Conservation (phyloP, 2,113 vertebrate genomes). For the Eurystomus gularis region DNA sequence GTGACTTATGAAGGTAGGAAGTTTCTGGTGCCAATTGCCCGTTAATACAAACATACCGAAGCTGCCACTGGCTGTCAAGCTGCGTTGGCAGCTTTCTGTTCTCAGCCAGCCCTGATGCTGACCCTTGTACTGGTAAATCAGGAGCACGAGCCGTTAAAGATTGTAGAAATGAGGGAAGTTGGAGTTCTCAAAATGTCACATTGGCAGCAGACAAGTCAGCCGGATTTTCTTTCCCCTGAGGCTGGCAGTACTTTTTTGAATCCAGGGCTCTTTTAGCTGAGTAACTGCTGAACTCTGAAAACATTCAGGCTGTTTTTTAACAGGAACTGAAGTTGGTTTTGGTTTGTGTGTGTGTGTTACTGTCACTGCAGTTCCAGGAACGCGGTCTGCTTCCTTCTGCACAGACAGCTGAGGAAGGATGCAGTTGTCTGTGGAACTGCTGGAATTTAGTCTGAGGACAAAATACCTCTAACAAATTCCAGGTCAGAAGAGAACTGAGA, state of each 20-base stretch:
- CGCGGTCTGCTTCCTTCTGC: background rate
- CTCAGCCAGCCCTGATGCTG: background rate
- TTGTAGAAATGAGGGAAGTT: background rate
- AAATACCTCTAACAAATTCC: background rate
- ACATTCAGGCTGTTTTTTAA: constrained; percentile 1
- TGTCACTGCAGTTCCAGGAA: background rate
- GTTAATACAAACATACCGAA: background rate
- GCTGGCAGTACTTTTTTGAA: background rate
- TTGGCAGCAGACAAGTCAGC: background rate
- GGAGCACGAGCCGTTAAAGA: background rate
- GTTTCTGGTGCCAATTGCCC: background rate
- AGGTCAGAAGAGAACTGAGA: background rate
- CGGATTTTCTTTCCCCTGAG: background rate
- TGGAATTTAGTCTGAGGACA: background rate
- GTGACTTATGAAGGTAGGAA: background rate
- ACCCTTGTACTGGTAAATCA: background rate
- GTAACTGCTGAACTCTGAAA: constrained; percentile 16
- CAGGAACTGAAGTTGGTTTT: background rate
- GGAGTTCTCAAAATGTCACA: background rate
- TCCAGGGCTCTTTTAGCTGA: background rate
- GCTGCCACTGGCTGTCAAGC: background rate
- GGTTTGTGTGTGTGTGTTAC: background rate
- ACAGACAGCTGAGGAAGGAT: background rate
- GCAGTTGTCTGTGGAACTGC: background rate
- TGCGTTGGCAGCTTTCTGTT: background rate